Percentiles rank a stretch among this genome's conserved stretches.
Evolutionary conservation across 2,113 vertebrate species (phyloP).

Genomic region (Urocitellus parryii): DNA sequence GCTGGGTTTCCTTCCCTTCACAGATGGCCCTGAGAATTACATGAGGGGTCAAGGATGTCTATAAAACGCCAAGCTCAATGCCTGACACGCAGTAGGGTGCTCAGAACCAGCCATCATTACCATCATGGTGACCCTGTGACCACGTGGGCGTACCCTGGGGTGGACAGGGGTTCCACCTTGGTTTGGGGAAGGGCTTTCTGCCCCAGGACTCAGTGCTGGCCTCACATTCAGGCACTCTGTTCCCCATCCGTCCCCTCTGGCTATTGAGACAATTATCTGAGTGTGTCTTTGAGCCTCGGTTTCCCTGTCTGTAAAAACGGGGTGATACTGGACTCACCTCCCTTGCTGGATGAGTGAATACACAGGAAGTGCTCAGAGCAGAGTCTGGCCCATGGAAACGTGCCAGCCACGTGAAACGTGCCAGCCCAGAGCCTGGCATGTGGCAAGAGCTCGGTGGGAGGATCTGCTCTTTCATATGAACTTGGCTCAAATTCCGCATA

Average conservation of each 20-base stretch:
- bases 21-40: not conserved
- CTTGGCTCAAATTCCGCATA: not conserved
- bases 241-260: not conserved
- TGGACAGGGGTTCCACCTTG: rapidly evolving
- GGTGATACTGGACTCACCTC: not conserved
- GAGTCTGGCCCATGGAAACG: no score
- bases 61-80: not conserved
- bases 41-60: not conserved
- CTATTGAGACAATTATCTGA: not conserved
- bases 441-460: not conserved
- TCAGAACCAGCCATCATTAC: not conserved
- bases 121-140: rapidly evolving
- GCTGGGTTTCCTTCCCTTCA: not conserved
- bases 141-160: not conserved
- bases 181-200: not conserved
- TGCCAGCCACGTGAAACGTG: no score
- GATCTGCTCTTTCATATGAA: conserved; percentile 22
- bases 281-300: not conserved
- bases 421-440: not conserved
- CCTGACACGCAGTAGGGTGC: not conserved
- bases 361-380: not conserved
- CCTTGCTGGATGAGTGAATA: not conserved
- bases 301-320: not conserved
- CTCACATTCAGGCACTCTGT: not conserved
- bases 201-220: not conserved